Conservation (phyloP, 2,888 invertebrate species). For the Metalampra italica region DNA sequence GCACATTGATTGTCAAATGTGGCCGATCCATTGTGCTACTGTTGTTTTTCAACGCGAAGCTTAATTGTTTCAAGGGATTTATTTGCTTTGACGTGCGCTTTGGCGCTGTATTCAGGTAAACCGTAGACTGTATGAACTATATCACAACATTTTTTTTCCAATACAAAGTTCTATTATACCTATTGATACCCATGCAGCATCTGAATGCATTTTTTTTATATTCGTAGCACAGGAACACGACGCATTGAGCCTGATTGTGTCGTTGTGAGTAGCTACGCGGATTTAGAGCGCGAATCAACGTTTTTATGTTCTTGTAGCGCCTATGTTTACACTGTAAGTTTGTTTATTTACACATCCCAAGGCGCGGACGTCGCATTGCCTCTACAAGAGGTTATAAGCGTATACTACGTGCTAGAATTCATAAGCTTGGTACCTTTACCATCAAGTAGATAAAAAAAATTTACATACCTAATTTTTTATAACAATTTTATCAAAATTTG, state of each 20-base stretch:
- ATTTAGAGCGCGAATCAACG: conserved; percentile 51
- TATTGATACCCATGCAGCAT: conserved; percentile 6
- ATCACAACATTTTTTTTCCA: not conserved
- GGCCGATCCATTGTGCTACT: conserved; percentile 65
- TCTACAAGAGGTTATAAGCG: not conserved
- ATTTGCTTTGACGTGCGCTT: conserved; percentile 50
- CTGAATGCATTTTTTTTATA: conserved; percentile 23
- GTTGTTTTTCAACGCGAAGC: conserved; percentile 48
- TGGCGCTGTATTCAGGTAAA: conserved; percentile 45
- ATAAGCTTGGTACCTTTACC: not conserved
- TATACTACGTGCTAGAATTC: not conserved
- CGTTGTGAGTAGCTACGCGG: conserved; percentile 26
- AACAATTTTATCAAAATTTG: too few species aligned
- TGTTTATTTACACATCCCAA: conserved; percentile 64
- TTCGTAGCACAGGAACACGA: conserved; percentile 14
- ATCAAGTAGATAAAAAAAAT: not conserved
- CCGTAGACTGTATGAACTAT: conserved; percentile 21
- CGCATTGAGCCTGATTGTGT: conserved; percentile 20
- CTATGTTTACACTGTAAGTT: conserved; percentile 62
- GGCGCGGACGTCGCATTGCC: conserved; percentile 1
- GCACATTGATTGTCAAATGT: conserved; percentile 56
- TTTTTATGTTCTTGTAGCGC: conserved; percentile 59
- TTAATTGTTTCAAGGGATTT: conserved; percentile 58
- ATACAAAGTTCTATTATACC: too few species aligned
- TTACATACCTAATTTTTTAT: too few species aligned